Percentiles rank a stretch among this genome's conserved stretches.
Conservation (phyloP, 2,113 vertebrate species). For the Bambusicola thoracicus region DNA sequence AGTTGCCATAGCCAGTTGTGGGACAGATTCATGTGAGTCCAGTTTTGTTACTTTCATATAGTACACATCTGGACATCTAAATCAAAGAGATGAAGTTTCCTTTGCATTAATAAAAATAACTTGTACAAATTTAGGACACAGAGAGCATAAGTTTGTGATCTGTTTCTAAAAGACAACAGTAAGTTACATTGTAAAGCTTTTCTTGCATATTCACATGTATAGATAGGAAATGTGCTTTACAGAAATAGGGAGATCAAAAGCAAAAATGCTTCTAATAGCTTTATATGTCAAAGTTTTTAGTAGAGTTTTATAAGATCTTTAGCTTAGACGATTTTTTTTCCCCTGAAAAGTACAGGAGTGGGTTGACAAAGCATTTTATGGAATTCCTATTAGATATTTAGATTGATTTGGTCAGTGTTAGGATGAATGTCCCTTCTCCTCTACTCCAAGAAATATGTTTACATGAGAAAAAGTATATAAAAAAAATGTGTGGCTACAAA, state of each 20-base stretch:
- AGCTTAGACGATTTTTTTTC: neutral
- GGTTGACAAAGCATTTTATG: neutral
- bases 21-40: neutral
- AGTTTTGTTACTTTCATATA: neutral
- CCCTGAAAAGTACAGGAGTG: neutral
- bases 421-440: neutral
- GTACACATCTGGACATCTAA: neutral
- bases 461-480: neutral
- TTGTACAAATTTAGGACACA: neutral
- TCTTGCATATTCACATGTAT: neutral
- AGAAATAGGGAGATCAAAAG: neutral
- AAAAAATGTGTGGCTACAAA: neutral
- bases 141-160: fast-evolving
- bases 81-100: neutral
- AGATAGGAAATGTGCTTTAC: neutral
- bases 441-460: neutral
- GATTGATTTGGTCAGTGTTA: neutral
- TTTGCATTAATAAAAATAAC: neutral
- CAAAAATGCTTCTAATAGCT: neutral
- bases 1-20: neutral
- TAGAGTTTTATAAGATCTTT: neutral
- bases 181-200: neutral
- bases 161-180: neutral
- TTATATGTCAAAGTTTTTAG: neutral
- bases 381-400: neutral